Conservation (phyloP, 1,140 invertebrate genomes). For the Apolygus lucorum region DNA sequence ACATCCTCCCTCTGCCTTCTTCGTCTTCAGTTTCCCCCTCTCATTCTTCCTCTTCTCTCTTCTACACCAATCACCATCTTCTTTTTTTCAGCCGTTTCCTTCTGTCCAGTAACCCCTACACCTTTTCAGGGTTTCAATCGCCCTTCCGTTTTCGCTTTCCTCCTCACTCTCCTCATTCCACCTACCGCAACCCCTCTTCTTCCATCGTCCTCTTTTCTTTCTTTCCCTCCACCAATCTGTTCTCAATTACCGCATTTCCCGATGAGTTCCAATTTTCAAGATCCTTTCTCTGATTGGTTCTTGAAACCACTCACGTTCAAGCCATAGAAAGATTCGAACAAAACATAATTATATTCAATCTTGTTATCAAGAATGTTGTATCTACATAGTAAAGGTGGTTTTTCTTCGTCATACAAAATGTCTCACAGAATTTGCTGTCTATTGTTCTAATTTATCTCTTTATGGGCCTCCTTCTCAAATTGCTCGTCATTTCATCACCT, state of each 20-base stretch:
- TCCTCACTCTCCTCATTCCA: background rate
- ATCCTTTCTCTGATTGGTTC: too few species aligned
- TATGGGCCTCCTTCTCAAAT: too few species aligned
- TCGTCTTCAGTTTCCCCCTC: background rate
- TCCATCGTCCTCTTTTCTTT: constrained; percentile 1
- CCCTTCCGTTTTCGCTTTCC: background rate
- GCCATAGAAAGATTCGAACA: too few species aligned
- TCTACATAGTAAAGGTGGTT: too few species aligned
- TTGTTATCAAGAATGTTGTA: too few species aligned
- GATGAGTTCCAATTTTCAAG: background rate
- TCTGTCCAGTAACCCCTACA: background rate
- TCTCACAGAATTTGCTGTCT: too few species aligned
- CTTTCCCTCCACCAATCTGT: background rate
- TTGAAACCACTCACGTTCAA: too few species aligned
- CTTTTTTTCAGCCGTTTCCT: constrained; percentile 2
- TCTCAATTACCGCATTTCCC: constrained; percentile 7
- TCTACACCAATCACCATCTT: background rate
- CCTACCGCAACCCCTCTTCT: too few species aligned
- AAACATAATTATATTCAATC: too few species aligned
- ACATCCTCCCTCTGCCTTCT: background rate
- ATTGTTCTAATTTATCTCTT: too few species aligned
- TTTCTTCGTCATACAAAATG: too few species aligned
- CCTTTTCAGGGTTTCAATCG: background rate
- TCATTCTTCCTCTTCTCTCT: background rate
- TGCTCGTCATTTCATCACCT: too few species aligned